phyloP scores from a whole-genome alignment of 2,797 vertebrate genomes.

The Fundulus diaphanus region DNA sequence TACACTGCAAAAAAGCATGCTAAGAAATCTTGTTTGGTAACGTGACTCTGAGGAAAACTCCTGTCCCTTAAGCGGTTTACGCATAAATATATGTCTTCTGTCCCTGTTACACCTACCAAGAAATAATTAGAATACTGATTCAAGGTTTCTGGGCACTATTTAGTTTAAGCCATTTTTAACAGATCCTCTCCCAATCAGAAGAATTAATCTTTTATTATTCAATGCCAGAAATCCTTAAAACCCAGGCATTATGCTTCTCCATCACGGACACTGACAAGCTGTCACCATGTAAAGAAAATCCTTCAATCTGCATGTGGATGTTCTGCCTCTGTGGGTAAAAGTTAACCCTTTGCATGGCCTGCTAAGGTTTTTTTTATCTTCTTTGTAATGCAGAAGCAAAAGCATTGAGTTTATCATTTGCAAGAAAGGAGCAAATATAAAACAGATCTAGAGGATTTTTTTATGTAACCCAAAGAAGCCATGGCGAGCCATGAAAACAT shows the following conservation, averaged over 20 bases:
- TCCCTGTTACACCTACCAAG: constrained; percentile 8
- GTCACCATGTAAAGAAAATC: background rate
- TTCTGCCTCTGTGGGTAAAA: constrained; percentile 10
- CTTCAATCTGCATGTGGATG: constrained; percentile 6
- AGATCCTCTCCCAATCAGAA: background rate
- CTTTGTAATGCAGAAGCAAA: background rate
- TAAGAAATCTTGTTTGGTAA: constrained; percentile 43
- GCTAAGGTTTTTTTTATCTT: background rate
- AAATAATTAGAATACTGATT: constrained; percentile 2
- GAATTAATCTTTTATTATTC: background rate
- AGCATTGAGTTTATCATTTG: background rate
- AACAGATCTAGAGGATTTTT: background rate
- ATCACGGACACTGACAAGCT: background rate
- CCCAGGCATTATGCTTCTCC: background rate
- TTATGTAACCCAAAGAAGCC: background rate
- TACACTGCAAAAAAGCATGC: constrained; percentile 17
- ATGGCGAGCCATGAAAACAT: background rate
- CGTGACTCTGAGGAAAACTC: constrained; percentile 28
- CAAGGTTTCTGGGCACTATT: background rate
- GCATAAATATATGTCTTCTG: constrained; percentile 34
- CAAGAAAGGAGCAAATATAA: background rate
- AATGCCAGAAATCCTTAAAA: background rate
- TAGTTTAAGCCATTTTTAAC: constrained; percentile 1
- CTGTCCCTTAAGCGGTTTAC: constrained; percentile 36
- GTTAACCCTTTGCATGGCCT: background rate